Evolutionary conservation across 1,140 invertebrate species (phyloP), one percentile per base, ranked within the genome.

Genomic region (Drosophila tropicalis): DNA sequence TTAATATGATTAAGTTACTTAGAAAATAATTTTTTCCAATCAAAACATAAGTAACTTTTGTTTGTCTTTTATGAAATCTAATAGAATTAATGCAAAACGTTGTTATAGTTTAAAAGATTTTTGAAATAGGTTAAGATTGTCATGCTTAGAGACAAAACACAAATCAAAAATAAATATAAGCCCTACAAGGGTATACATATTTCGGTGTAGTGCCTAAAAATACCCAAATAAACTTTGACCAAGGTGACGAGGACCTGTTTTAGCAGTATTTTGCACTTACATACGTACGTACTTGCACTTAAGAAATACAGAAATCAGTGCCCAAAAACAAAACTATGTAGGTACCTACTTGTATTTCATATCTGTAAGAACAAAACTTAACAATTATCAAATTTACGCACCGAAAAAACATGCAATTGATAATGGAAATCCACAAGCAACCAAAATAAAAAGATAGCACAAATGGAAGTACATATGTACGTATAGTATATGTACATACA

Each of bases 321-420:
- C 44, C 44, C 17, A 51, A 51, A 29, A 51, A 51, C 22, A 51
- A 51, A 51, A 51, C 44, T 10, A 51, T 51, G 44, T 10, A 51
- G 22, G 44, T 22, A 22, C 44, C 44, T 47, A 51, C 44, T 51
- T 51, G 44, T 22, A 51, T 22, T 51, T 51, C 44, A 51, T 51
- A 51, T 51, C 44, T 51, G 22, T 22, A 51, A 51, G 19, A 51
- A 51, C 17, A 51, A 51, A 51, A 51, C 44, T 51, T 51, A 51
- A 51, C 44, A 22, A 51, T 51, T 51, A 51, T 51, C 44, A 51
- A 51, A 9, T 51, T 51, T 51, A 51, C 44, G 17, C 44, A 51
- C 44, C 44, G 17, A 51, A 51, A 29, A 51, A 51, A 51, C 44
- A 51, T 51, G 44, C 44, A 51, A 51, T 51, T 51, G 44, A 51